Evolutionary conservation across 2,113 vertebrate species (phyloP).

Genomic region (Oophaga pumilio): DNA sequence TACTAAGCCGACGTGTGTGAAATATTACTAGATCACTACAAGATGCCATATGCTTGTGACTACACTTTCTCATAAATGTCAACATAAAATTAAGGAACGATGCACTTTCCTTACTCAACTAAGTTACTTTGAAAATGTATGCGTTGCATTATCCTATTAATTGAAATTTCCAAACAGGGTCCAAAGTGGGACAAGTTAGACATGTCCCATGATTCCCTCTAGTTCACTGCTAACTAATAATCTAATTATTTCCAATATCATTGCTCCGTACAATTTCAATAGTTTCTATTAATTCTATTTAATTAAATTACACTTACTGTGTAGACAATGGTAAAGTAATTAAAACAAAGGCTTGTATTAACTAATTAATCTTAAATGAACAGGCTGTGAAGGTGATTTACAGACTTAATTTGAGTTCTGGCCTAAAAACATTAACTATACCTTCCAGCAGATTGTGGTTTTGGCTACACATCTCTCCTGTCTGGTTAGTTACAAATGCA

Average conservation of each 20-base stretch:
- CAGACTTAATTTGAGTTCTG: slow-evolving; percentile 18
- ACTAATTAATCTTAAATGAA: slow-evolving; percentile 28
- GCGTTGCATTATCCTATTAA: background rate
- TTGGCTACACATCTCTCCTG: slow-evolving; percentile 7
- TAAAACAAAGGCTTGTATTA: slow-evolving; percentile 12
- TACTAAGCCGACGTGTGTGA: slow-evolving; percentile 26
- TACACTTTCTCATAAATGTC: background rate
- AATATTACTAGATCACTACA: slow-evolving; percentile 16
- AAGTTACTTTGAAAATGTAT: background rate
- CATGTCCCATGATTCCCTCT: background rate
- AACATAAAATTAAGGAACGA: background rate
- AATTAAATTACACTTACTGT: slow-evolving; percentile 24
- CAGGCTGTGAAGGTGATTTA: slow-evolving; percentile 20
- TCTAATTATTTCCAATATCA: slow-evolving; percentile 29
- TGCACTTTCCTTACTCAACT: background rate
- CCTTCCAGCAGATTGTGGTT: slow-evolving; percentile 20
- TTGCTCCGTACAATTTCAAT: background rate
- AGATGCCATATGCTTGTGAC: background rate
- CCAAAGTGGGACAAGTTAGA: background rate
- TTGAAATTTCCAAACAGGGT: background rate
- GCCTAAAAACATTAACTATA: slow-evolving; percentile 22
- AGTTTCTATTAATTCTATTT: slow-evolving; percentile 19
- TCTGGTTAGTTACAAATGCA: background rate
- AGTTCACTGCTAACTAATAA: background rate
- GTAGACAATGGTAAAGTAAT: slow-evolving; percentile 19